phyloP scores from a whole-genome alignment of 2,797 vertebrate genomes.

The Crocidura indochinensis region DNA sequence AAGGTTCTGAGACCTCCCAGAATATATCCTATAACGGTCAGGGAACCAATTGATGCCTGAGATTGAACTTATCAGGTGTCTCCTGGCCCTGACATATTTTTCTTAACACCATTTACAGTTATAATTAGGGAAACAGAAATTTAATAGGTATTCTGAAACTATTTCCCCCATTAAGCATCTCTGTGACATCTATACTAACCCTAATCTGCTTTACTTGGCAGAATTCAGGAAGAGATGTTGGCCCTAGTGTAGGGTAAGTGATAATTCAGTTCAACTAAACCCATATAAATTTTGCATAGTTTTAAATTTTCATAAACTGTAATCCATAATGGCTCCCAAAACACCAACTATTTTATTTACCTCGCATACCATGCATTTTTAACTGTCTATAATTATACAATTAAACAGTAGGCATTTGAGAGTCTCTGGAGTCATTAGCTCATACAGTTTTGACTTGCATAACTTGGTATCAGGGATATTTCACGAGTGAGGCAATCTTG shows the following conservation, averaged over 20 bases:
- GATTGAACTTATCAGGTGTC: too few relatives aligned
- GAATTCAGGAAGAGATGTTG: neutral
- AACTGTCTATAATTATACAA: slow-evolving; percentile 81
- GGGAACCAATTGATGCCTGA: too few relatives aligned
- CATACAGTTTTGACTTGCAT: slow-evolving; percentile 54
- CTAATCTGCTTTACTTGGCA: neutral
- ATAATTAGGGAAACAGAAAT: neutral
- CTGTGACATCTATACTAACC: neutral
- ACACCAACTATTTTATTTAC: slow-evolving; percentile 78
- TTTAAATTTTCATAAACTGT: slow-evolving; percentile 83
- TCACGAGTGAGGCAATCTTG: neutral
- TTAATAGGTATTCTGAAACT: neutral
- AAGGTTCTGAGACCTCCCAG: too few relatives aligned
- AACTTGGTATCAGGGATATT: slow-evolving; percentile 42
- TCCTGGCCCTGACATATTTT: neutral
- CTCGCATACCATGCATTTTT: slow-evolving; percentile 79
- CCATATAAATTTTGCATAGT: slow-evolving; percentile 60
- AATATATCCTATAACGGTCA: too few relatives aligned
- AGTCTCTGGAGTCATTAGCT: slow-evolving; percentile 68
- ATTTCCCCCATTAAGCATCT: rapidly evolving
- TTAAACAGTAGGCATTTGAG: slow-evolving; percentile 70
- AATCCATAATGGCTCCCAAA: slow-evolving; percentile 80
- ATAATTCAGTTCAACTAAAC: slow-evolving; percentile 8
- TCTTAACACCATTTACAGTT: neutral
- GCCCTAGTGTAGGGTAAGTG: neutral